phyloP scores from a whole-genome alignment of 1,140 invertebrate genomes.

The Marisa cornuarietis region DNA sequence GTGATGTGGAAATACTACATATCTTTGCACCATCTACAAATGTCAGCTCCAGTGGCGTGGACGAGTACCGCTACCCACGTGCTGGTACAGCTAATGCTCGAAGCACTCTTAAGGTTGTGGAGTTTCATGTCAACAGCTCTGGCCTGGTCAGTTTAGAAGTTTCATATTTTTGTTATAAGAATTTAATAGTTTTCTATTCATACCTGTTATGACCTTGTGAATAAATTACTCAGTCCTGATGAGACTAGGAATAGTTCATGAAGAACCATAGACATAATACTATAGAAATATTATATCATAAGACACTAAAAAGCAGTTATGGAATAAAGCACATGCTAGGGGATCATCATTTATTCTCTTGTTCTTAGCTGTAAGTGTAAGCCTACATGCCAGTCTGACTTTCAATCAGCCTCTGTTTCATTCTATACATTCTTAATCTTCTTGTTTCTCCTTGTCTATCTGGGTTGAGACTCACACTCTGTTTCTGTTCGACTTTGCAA shows the following conservation, averaged over 20 bases:
- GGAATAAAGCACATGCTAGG: too few relatives aligned
- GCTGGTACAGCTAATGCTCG: slow-evolving; percentile 86
- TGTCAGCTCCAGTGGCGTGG: slow-evolving; percentile 69
- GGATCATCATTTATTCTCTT: too few relatives aligned
- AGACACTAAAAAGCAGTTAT: too few relatives aligned
- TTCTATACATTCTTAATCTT: background rate
- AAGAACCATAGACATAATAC: too few relatives aligned
- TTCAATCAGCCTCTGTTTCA: background rate
- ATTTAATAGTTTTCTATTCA: too few relatives aligned
- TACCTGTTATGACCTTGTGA: too few relatives aligned
- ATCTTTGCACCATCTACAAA: slow-evolving; percentile 48
- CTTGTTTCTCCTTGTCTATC: background rate
- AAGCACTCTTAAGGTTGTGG: slow-evolving; percentile 86
- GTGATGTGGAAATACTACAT: slow-evolving; percentile 85
- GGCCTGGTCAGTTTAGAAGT: slow-evolving; percentile 64
- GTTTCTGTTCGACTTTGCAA: background rate
- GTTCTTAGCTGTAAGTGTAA: too few relatives aligned
- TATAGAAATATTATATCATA: too few relatives aligned
- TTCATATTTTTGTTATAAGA: too few relatives aligned
- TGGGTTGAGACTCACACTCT: background rate
- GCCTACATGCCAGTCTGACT: too few relatives aligned
- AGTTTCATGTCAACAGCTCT: slow-evolving; percentile 78
- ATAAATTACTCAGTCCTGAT: too few relatives aligned
- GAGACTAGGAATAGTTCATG: too few relatives aligned
- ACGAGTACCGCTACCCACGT: slow-evolving; percentile 92